Base-by-base conservation (phyloP, 2,888 invertebrate genomes). In the Apotomis capreana region DNA sequence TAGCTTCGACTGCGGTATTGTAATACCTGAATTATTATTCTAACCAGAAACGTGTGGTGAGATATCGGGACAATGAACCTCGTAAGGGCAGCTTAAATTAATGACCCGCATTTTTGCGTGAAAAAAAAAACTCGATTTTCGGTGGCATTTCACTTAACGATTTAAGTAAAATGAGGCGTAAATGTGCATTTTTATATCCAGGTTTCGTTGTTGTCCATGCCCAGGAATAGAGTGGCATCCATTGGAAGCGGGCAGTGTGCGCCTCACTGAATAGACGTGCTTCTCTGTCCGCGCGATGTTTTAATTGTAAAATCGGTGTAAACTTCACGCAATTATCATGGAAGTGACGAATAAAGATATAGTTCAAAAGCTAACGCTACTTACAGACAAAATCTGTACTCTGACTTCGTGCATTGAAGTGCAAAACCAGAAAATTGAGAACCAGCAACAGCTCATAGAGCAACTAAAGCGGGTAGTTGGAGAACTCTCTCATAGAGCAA, bases 21-120 rank as follows among this genome's bases (percentile, higher is more conserved):
- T 59, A 63, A 58, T 54, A 67, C 36, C 37, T 46, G 10, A 58
- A 72, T 72, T 72, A 63, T 62, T 62, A 26, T 44, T 46, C 40
- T 3, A 51, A 44, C 55, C 71, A 9, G 26, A 68, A 68, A 52
- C 51, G 57, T 58, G 51, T 15, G 67, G 67, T 62, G 12, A 5
- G 4, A 37, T 49, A 26, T 71, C n/a, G 54, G 15, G 57, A 57
- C 15, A 62, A 60, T 26, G 6, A 51, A 1, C 9, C 13, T 54
- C 52, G 37, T 40, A 52, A 49, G 36, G 49, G 49, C 49, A 1
- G 49, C 0, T 49, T 49, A 49, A 49, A 10, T 49, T 49, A 49
- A 49, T 49, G 10, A 49, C 49, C 49, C 49, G 12, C 9, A 9
- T 46, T 49, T 49, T 10, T 49, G 49, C 9, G 49, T 49, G 49